phyloP scores from a whole-genome alignment of 2,888 invertebrate species.

The Spodoptera exigua region DNA sequence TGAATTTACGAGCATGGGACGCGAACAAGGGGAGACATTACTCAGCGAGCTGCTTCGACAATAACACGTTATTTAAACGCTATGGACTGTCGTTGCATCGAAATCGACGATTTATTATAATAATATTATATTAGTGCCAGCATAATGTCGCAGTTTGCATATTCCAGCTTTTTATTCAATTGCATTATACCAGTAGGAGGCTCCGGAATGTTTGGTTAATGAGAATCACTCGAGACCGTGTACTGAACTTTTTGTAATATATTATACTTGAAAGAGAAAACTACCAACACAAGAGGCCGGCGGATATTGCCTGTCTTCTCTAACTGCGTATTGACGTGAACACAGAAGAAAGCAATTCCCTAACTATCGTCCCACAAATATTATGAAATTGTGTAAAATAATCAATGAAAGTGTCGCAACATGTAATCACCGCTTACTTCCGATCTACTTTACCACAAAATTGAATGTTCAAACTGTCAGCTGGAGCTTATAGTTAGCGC shows the following conservation, averaged over 20 bases:
- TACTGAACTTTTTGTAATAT: slow-evolving; percentile 1
- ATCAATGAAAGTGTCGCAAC: slow-evolving; percentile 9
- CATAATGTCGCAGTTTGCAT: slow-evolving; percentile 52
- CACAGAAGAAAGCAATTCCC: slow-evolving; percentile 14
- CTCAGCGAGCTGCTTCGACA: slow-evolving; percentile 46
- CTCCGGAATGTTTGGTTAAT: slow-evolving; percentile 24
- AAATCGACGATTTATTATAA: slow-evolving; percentile 57
- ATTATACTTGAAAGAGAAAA: too few relatives aligned
- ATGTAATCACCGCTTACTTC: slow-evolving; percentile 40
- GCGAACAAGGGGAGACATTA: slow-evolving; percentile 47
- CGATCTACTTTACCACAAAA: slow-evolving; percentile 40
- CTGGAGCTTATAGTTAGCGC: slow-evolving; percentile 37
- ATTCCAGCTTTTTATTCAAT: slow-evolving; percentile 38
- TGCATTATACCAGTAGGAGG: slow-evolving; percentile 25
- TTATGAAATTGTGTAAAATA: slow-evolving; percentile 4
- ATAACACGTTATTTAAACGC: slow-evolving; percentile 47
- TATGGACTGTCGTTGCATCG: slow-evolving; percentile 46
- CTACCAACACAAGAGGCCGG: too few relatives aligned
- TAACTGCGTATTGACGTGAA: too few relatives aligned
- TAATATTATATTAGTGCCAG: slow-evolving; percentile 52
- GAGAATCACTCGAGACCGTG: neutral
- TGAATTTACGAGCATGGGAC: slow-evolving; percentile 55
- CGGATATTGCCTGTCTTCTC: too few relatives aligned
- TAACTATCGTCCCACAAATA: slow-evolving; percentile 13
- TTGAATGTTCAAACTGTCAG: slow-evolving; percentile 45